Base-by-base conservation (phyloP, 2,888 invertebrate genomes). In the Sinhomidia bicolor region DNA sequence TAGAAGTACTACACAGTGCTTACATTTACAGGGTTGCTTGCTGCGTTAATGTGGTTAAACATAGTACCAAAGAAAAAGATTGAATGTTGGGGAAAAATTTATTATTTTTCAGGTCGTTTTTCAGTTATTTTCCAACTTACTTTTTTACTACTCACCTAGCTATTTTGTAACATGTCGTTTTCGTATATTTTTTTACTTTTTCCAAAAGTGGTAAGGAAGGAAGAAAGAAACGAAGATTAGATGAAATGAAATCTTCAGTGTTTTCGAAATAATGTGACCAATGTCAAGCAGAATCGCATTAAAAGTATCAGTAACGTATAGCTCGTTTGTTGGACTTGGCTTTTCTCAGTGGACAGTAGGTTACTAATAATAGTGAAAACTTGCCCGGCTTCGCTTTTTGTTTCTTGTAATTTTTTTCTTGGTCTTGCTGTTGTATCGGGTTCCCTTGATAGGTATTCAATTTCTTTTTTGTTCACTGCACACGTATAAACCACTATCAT, bases 41-140 rank as follows among this genome's bases (percentile, higher is more conserved):
- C 32, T n/a, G n/a, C n/a, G n/a, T n/a, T n/a, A n/a, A n/a, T n/a
- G n/a, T n/a, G n/a, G n/a, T n/a, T n/a, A n/a, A n/a, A n/a, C n/a
- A n/a, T n/a, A 32, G 14, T 29, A 65, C 29, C 65, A 29, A 29
- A n/a, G n/a, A 5, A 65, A 65, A 32, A 65, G 65, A 65, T 65
- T 65, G 65, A 65, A 65, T 65, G 65, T n/a, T 65, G 29, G 29
- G 5, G n/a, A 47, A 23, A 26, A 65, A 65, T 65, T 65, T 65
- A 65, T 65, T 65, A 65, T 65, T 26, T 26, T 26, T 65, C 29
- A 3, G 1, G 4, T 65, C 20, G 14, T 26, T 20, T 60, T 65
- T 65, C 29, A 1, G 2, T 12, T 32, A 2, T 29, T 1, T 12
- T 65, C 65, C n/a, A n/a, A n/a, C n/a, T n/a, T 20, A 1, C 6